A percentile compares a stretch with the other conserved stretches of the same genome.
Evolutionary conservation across 2,888 invertebrate genomes (phyloP).

Genomic region (Acrobasis suavella): DNA sequence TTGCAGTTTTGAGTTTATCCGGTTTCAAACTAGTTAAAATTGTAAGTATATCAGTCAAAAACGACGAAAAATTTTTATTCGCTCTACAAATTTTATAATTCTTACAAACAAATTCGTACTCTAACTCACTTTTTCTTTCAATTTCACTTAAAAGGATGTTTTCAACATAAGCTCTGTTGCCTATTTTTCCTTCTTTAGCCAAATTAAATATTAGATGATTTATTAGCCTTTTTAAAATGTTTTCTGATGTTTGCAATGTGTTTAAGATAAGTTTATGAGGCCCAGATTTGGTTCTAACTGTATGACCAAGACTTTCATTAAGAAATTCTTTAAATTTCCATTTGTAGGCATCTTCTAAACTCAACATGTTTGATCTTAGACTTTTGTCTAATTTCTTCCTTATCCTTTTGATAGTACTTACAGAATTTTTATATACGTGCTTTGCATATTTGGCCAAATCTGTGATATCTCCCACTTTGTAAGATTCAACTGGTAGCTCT

Average conservation of each 20-base stretch:
- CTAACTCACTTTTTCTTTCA: not conserved
- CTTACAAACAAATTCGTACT: not conserved
- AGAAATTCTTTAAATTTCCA: not conserved
- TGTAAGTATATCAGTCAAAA: not conserved
- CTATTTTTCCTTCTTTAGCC: not conserved
- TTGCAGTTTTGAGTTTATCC: not conserved
- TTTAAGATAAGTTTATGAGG: not conserved
- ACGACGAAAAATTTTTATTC: not conserved
- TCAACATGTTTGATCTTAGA: not conserved
- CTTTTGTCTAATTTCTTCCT: not conserved
- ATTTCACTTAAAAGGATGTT: not conserved
- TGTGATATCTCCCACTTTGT: not conserved
- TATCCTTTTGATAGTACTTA: not conserved
- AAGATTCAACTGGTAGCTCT: not conserved
- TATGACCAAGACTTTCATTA: not conserved
- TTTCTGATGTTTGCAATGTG: constrained; percentile 1
- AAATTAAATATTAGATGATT: not conserved
- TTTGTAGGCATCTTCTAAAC: not conserved
- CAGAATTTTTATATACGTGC: not conserved
- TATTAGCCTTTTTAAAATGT: not conserved
- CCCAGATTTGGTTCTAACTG: not conserved
- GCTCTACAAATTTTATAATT: not conserved
- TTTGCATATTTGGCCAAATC: not conserved
- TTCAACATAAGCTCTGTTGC: not conserved
- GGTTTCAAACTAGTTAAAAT: not conserved